Evolutionary conservation across 2,888 invertebrate genomes (phyloP).

Genomic region (Drosophila borealis): DNA sequence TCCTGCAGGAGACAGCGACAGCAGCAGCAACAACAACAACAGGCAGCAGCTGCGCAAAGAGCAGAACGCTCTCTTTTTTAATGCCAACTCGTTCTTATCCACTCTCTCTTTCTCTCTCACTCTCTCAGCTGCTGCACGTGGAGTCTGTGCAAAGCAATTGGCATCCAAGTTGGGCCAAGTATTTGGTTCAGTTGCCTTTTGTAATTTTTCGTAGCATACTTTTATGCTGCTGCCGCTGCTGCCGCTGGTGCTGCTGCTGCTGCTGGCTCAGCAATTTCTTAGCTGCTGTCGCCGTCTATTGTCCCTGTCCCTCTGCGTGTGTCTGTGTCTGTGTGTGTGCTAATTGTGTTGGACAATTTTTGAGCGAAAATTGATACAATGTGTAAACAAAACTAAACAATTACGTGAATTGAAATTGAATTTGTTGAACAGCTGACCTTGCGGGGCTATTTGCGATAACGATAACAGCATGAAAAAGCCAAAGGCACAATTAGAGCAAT

Average conservation of each 20-base stretch:
- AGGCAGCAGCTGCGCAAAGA: constrained; percentile 60
- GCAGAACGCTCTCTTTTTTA: constrained; percentile 29
- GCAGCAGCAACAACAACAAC: constrained; percentile 26
- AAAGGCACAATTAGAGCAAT: constrained; percentile 43
- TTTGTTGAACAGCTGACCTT: constrained; percentile 56
- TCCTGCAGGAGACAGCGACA: constrained; percentile 65
- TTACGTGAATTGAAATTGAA: constrained; percentile 63
- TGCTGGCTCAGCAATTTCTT: constrained; percentile 69
- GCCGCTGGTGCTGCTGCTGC: constrained; percentile 50
- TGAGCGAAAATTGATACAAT: constrained; percentile 63
- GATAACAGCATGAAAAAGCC: constrained; percentile 37
- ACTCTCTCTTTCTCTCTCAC: not conserved
- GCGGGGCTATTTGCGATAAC: constrained; percentile 33
- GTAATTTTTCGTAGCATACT: constrained; percentile 71
- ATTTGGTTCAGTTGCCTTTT: constrained; percentile 64
- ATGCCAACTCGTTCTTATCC: not conserved
- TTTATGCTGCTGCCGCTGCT: constrained; percentile 54
- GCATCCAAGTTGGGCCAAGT: constrained; percentile 55
- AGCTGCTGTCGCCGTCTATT: constrained; percentile 44
- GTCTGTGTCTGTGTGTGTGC: constrained; percentile 28
- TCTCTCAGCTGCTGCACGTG: constrained; percentile 36
- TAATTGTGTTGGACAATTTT: constrained; percentile 62
- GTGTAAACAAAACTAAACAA: constrained; percentile 68
- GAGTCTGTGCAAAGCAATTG: constrained; percentile 62
- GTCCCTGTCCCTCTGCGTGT: constrained; percentile 5